These are phyloP conservation scores for Drosophila parvula DNA, from an alignment of 1,140 invertebrate species.

Conservation along the genomic window DNA sequence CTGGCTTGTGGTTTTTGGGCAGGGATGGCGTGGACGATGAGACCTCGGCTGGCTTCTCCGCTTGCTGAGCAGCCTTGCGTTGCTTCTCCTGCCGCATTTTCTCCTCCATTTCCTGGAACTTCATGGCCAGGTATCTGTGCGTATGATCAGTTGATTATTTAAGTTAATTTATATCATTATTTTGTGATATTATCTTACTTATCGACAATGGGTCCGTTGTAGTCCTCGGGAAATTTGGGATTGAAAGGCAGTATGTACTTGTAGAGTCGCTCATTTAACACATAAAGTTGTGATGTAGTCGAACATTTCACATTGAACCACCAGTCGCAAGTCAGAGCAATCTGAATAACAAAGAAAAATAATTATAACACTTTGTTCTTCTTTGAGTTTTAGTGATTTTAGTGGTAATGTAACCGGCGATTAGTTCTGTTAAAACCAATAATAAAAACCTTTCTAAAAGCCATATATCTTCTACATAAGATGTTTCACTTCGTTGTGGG, in stretches of 20 bases:
- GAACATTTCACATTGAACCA: conserved; percentile 96
- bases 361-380: not conserved
- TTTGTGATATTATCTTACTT: conserved; percentile 84
- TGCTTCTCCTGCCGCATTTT: conserved; percentile 86
- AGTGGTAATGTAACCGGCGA: no score
- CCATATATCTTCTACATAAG: not conserved
- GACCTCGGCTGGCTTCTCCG: conserved; percentile 55
- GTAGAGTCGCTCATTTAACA: conserved; percentile 93
- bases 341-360: conserved; percentile 52
- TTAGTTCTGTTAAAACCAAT: no score
- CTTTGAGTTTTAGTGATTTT: not conserved
- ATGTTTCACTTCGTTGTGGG: not conserved
- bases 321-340: conserved; percentile 93
- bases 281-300: conserved; percentile 92
- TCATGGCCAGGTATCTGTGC: conserved; percentile 90
- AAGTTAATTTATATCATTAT: not conserved
- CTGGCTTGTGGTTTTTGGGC: conserved; percentile 63
- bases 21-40: conserved; percentile 41
- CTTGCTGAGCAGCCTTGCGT: conserved; percentile 72
- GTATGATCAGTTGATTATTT: not conserved
- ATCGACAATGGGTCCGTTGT: conserved; percentile 92
- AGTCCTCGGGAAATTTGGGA: conserved; percentile 94
- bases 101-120: conserved; percentile 93
- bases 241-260: conserved; percentile 93
- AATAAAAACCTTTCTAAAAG: no score